Conservation (phyloP, 2,113 vertebrate genomes). For the Stegastes partitus region DNA sequence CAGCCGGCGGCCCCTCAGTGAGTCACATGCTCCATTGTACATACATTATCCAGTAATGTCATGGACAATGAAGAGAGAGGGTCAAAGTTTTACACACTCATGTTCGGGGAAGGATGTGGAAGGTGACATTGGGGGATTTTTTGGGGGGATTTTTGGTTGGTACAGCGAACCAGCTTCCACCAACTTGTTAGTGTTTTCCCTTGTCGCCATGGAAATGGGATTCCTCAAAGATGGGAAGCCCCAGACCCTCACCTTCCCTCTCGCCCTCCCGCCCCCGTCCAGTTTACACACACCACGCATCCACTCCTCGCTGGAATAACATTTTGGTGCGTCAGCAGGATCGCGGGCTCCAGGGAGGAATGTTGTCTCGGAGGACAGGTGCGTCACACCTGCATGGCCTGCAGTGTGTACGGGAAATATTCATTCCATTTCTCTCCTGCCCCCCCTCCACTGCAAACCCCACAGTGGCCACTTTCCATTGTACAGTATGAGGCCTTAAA, state of each 20-base stretch:
- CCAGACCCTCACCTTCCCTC: slow-evolving; percentile 8
- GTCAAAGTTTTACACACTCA: slow-evolving; percentile 4
- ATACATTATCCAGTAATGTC: slow-evolving; percentile 11
- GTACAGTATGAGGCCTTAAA: slow-evolving; percentile 3
- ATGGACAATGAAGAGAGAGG: neutral
- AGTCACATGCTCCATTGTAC: slow-evolving; percentile 47
- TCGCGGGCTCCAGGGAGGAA: slow-evolving; percentile 47
- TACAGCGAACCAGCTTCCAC: neutral
- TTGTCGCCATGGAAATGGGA: slow-evolving; percentile 59
- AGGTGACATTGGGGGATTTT: neutral
- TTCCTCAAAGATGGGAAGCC: slow-evolving; percentile 59
- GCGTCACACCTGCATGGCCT: slow-evolving; percentile 72
- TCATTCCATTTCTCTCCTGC: slow-evolving; percentile 28
- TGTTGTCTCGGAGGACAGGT: slow-evolving; percentile 72
- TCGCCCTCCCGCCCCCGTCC: neutral
- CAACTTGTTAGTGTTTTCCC: slow-evolving; percentile 60
- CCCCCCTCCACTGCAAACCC: slow-evolving; percentile 7
- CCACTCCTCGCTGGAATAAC: slow-evolving; percentile 46
- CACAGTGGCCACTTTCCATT: slow-evolving; percentile 42
- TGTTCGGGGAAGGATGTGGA: neutral
- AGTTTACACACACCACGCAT: slow-evolving; percentile 35
- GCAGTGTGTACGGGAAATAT: slow-evolving; percentile 53
- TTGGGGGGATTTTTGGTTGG: neutral
- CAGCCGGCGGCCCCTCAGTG: neutral
- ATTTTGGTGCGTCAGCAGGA: slow-evolving; percentile 65